Evolutionary conservation across 2,797 vertebrate species (phyloP).

Genomic region (Lerista edwardsae): DNA sequence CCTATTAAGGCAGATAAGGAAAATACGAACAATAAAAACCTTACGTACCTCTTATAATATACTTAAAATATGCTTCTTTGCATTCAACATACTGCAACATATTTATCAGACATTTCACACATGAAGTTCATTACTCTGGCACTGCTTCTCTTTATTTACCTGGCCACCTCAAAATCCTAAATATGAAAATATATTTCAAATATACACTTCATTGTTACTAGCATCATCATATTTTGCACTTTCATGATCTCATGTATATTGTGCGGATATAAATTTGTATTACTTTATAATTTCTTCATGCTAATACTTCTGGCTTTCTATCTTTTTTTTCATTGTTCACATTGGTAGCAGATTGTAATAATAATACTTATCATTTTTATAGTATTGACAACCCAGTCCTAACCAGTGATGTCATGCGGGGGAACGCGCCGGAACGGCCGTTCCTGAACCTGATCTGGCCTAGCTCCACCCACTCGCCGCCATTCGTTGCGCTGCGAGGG

Average conservation of each 20-base stretch:
- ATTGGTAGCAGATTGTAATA: background rate
- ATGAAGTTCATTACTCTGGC: background rate
- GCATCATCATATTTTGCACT: background rate
- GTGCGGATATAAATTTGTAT: background rate
- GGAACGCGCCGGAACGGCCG: too few species aligned
- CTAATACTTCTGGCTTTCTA: background rate
- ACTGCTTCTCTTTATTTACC: background rate
- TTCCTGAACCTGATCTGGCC: too few species aligned
- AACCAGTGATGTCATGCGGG: too few species aligned
- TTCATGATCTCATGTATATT: background rate
- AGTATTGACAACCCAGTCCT: too few species aligned
- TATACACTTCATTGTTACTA: too few species aligned
- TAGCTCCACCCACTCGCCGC: too few species aligned
- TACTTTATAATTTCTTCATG: background rate
- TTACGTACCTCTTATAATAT: background rate
- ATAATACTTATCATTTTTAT: too few species aligned
- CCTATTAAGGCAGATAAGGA: conserved; percentile 79
- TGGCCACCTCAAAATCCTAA: background rate
- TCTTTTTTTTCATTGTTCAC: background rate
- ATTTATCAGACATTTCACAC: background rate
- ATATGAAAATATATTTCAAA: background rate
- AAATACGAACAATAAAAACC: conserved; percentile 14
- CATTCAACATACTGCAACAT: background rate
- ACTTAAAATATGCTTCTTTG: background rate
- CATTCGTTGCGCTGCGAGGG: too few species aligned